These are phyloP conservation scores for Imbricaverruca yamaguchii DNA, from an alignment of 2,888 invertebrate species.

Conservation along the genomic window DNA sequence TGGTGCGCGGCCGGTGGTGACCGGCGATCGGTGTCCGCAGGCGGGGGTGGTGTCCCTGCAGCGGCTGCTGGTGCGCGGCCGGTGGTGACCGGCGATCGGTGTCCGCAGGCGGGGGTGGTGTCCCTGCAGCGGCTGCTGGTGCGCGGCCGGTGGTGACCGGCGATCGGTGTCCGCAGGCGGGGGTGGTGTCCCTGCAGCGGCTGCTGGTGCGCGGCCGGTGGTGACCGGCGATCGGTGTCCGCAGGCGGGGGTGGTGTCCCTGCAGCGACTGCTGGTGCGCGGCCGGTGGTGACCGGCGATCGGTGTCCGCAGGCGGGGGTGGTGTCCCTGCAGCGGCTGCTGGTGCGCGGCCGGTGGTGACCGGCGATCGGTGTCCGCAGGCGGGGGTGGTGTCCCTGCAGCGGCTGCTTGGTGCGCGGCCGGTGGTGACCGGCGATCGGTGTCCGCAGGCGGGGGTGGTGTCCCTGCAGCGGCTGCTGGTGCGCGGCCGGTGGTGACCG, in stretches of 20 bases:
- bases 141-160: constrained; percentile 65
- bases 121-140: constrained; percentile 85
- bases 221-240: constrained; percentile 45
- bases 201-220: constrained; percentile 77
- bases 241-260: constrained; percentile 83
- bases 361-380: constrained; percentile 44
- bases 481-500: constrained; percentile 69
- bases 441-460: constrained; percentile 74
- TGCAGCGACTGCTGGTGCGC: constrained; percentile 81
- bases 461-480: constrained; percentile 79
- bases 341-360: constrained; percentile 79
- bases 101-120: constrained; percentile 74
- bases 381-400: constrained; percentile 88
- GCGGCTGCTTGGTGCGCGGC: constrained; percentile 81
- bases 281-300: constrained; percentile 59
- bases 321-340: constrained; percentile 78
- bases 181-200: constrained; percentile 85
- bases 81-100: constrained; percentile 51
- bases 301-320: constrained; percentile 65
- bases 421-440: constrained; percentile 51
- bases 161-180: constrained; percentile 54
- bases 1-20: constrained; percentile 79
- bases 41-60: constrained; percentile 88
- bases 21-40: constrained; percentile 44
- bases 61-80: constrained; percentile 78